A percentile compares a stretch with the other conserved stretches of the same genome.
These are phyloP conservation scores for Steinernema scapterisci DNA, from an alignment of 2,888 invertebrate species.

Conservation along the genomic window DNA sequence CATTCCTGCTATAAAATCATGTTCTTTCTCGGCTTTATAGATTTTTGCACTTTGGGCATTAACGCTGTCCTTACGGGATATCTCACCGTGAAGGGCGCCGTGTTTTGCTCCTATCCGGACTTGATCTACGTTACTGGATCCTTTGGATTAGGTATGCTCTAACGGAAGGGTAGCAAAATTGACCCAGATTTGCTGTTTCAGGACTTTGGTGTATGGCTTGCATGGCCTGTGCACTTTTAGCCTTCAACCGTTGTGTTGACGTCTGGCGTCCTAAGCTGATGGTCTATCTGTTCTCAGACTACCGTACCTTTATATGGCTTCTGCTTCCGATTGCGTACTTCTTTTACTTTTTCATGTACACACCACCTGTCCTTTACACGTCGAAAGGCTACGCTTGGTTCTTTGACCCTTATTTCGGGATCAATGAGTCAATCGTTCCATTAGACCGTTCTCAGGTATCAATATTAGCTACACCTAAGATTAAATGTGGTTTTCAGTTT, in stretches of 20 bases:
- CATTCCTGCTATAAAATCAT: too few relatives aligned
- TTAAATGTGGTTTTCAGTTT: background rate
- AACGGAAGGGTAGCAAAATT: background rate
- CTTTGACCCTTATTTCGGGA: constrained; percentile 10
- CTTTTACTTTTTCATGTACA: background rate
- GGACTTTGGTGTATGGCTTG: constrained; percentile 7
- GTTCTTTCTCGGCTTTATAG: too few relatives aligned
- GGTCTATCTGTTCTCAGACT: background rate
- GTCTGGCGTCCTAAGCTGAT: background rate
- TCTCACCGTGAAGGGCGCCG: too few relatives aligned
- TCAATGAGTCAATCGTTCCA: background rate
- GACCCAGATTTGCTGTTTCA: background rate
- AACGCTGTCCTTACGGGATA: too few relatives aligned
- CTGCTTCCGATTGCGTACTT: background rate
- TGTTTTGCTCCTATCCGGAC: too few relatives aligned
- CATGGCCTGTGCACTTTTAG: background rate
- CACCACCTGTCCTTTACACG: background rate
- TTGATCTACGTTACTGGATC: too few relatives aligned
- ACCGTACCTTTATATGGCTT: background rate
- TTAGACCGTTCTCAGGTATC: background rate
- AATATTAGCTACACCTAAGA: too few relatives aligned
- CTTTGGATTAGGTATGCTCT: background rate
- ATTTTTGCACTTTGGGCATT: too few relatives aligned
- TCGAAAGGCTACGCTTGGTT: constrained; percentile 3
- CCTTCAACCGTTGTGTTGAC: constrained; percentile 12